phyloP scores from a whole-genome alignment of 2,797 vertebrate species.

The Anas capensis region DNA sequence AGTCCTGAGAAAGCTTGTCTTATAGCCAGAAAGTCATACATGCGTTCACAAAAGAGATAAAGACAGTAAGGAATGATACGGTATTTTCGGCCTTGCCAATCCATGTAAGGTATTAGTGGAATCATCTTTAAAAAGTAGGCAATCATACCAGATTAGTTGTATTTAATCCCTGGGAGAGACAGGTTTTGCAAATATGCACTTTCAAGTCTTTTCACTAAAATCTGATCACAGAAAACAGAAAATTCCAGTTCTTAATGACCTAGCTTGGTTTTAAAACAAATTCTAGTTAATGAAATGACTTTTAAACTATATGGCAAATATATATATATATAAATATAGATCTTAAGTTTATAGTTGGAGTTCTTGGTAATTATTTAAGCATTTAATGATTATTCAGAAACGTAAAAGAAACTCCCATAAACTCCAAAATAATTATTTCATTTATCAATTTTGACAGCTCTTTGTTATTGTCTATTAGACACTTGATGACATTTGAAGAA shows the following conservation, averaged over 20 bases:
- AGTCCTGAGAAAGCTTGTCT: not conserved
- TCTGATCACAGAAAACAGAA: not conserved
- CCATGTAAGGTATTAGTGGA: not conserved
- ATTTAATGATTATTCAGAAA: not conserved
- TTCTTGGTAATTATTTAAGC: not conserved
- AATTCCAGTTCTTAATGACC: not conserved
- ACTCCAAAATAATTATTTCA: not conserved
- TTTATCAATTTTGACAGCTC: not conserved
- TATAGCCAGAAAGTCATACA: not conserved
- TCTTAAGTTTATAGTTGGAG: not conserved
- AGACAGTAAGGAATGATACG: not conserved
- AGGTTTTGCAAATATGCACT: not conserved
- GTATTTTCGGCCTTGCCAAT: not conserved
- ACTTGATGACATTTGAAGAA: not conserved
- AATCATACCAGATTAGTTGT: not conserved
- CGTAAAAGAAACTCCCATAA: not conserved
- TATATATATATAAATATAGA: not conserved
- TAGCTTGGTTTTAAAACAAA: not conserved
- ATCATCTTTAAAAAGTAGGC: conserved; percentile 6
- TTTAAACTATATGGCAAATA: not conserved
- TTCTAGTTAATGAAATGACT: not conserved
- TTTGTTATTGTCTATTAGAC: not conserved
- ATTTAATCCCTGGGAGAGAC: not conserved
- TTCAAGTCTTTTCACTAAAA: not conserved
- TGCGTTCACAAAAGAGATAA: not conserved